Base-by-base conservation (phyloP, 2,113 vertebrate genomes). In the Oceanodroma tethys region DNA sequence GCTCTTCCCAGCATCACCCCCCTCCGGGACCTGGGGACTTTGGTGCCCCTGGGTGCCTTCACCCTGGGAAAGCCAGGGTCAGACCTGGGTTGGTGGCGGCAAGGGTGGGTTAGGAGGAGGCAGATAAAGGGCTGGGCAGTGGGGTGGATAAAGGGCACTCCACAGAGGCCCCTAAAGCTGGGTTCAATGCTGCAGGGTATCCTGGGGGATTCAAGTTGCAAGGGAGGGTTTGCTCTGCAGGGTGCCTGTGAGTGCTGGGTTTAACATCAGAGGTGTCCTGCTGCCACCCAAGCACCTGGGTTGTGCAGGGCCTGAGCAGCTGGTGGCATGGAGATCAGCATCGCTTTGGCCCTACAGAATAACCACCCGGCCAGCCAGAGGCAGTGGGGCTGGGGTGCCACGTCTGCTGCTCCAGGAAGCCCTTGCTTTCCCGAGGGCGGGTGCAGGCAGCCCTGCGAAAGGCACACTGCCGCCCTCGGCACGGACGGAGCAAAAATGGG, bases 281-380 rank as follows among this genome's bases (percentile, higher is more conserved):
- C 52, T 72, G 26, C 21, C 36, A 45, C 11, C 40, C 42, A 38
- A 6, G 2, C 27, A 45, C 13, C 7, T 0, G 0, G 10, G 8
- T 15, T 53, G 34, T 36, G 23, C 43, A 60, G 29, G 47, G 47
- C 23, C 79, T 43, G 14, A 68, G 60, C 36, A 56, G 27, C 42
- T 2, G 0, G 17, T 63, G 25, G 12, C 43, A 67, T 1, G 4
- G 52, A 25, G 8, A 38, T 9, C 50, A 53, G 23, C 40, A n/a
- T 45, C 0, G 0, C 34, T 55, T 38, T 29, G 56, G 45, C 6
- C 5, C 48, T 40, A 38, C 36, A 43, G 30, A 34, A n/a, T 6
- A 47, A n/a, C 23, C 11, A 17, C 21, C 8, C 0, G 2, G 38
- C 5, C n/a, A 45, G 8, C 12, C 0, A 1, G 47, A 73, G 36